These are phyloP conservation scores for Zhengitettix transpicula DNA, from an alignment of 2,888 invertebrate genomes.

Conservation along the genomic window DNA sequence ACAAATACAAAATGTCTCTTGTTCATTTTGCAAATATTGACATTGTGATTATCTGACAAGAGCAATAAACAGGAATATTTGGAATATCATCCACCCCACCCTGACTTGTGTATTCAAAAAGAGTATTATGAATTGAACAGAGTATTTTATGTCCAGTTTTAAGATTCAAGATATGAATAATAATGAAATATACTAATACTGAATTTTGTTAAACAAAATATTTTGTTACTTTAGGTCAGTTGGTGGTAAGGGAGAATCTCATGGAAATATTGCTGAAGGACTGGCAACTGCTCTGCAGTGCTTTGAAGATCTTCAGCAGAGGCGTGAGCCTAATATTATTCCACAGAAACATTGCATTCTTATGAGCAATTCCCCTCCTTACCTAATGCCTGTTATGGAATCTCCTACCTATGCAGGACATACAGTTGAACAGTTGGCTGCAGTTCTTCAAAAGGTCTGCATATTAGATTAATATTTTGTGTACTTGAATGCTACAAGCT, in stretches of 20 bases:
- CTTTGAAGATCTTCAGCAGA: slow-evolving; percentile 65
- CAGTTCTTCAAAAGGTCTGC: slow-evolving; percentile 52
- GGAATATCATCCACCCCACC: no score
- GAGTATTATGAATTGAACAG: neutral
- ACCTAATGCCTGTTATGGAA: slow-evolving; percentile 68
- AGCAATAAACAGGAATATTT: no score
- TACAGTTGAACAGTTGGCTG: slow-evolving; percentile 71
- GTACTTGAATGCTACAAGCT: no score
- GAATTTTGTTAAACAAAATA: neutral
- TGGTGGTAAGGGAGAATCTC: slow-evolving; percentile 78
- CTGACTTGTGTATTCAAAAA: no score
- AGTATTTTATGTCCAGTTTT: neutral
- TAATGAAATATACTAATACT: neutral
- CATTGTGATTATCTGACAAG: no score
- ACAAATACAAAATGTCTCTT: no score
- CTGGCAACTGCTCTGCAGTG: slow-evolving; percentile 72
- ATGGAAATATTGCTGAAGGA: slow-evolving; percentile 81
- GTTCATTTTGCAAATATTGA: no score
- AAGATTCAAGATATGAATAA: neutral
- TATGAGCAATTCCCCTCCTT: slow-evolving; percentile 83
- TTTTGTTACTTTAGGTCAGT: slow-evolving; percentile 40
- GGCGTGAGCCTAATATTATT: slow-evolving; percentile 31
- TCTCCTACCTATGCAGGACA: slow-evolving; percentile 53
- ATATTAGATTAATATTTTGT: neutral
- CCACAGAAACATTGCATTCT: slow-evolving; percentile 62